Percentiles rank a stretch among this genome's conserved stretches.
Conservation (phyloP, 1,140 invertebrate genomes). For the Brachionus calyciflorus region DNA sequence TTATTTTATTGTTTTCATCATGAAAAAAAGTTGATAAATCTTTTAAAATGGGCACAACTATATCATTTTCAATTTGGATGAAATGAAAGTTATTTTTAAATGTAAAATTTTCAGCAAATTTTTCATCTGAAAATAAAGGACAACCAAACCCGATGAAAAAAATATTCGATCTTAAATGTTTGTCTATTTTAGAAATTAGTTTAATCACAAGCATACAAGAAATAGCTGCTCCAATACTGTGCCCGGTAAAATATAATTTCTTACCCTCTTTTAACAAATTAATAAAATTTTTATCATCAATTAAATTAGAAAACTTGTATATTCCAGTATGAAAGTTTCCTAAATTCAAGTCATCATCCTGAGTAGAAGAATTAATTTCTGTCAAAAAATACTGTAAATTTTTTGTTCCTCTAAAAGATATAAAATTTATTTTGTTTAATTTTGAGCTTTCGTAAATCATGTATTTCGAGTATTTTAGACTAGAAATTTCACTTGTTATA, state of each 20-base stretch:
- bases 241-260: not conserved
- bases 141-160: conserved; percentile 4
- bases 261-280: not conserved
- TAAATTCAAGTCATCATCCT: not conserved
- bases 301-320: not conserved
- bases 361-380: not conserved
- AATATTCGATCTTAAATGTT: not conserved
- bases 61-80: not conserved
- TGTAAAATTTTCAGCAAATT: not conserved
- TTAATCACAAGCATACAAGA: not conserved
- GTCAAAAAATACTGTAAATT: not conserved
- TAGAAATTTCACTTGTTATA: not conserved
- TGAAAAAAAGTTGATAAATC: not conserved
- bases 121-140: not conserved
- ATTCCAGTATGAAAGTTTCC: conserved; percentile 20
- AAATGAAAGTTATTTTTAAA: conserved; percentile 3
- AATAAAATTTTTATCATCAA: not conserved
- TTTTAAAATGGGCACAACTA: not conserved
- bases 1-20: not conserved
- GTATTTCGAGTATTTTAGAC: not conserved
- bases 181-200: not conserved
- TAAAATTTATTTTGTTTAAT: not conserved
- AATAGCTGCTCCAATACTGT: not conserved
- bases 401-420: not conserved
- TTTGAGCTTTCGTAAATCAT: not conserved